phyloP scores from a whole-genome alignment of 1,140 invertebrate species.

The Bombus balteatus region DNA sequence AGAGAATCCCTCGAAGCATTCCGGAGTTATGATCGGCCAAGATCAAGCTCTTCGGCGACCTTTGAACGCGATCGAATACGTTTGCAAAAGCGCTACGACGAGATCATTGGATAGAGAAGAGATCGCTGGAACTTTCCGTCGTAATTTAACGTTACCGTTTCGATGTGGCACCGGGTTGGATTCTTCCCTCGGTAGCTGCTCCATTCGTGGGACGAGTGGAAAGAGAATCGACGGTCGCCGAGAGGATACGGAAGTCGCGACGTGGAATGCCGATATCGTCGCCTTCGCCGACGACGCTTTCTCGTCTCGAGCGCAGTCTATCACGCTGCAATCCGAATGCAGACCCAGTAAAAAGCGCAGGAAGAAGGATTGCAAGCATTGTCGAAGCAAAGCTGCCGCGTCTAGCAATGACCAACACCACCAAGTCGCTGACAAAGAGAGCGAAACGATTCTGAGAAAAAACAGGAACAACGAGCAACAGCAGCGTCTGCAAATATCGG shows the following conservation, averaged over 20 bases:
- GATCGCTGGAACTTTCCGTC: constrained; percentile 54
- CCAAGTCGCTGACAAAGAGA: neutral
- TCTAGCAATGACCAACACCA: neutral
- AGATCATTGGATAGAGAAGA: neutral
- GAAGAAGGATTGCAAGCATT: constrained; percentile 80
- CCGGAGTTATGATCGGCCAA: neutral
- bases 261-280: no score
- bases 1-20: neutral
- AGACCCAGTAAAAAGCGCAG: constrained; percentile 68
- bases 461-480: constrained; percentile 21
- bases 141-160: constrained; percentile 74
- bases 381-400: constrained; percentile 68
- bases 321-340: neutral
- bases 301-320: neutral
- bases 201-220: constrained; percentile 72
- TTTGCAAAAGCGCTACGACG: neutral
- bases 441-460: constrained; percentile 17
- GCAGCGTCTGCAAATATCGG: neutral
- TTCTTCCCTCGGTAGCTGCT: constrained; percentile 59
- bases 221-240: constrained; percentile 53
- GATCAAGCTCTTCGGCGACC: neutral
- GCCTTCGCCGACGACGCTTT: neutral
- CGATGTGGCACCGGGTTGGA: constrained; percentile 55
- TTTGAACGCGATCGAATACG: constrained; percentile 5
- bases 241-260: constrained; percentile 12